Conservation (phyloP, 2,797 vertebrate species). For the Lepus oiostolus region DNA sequence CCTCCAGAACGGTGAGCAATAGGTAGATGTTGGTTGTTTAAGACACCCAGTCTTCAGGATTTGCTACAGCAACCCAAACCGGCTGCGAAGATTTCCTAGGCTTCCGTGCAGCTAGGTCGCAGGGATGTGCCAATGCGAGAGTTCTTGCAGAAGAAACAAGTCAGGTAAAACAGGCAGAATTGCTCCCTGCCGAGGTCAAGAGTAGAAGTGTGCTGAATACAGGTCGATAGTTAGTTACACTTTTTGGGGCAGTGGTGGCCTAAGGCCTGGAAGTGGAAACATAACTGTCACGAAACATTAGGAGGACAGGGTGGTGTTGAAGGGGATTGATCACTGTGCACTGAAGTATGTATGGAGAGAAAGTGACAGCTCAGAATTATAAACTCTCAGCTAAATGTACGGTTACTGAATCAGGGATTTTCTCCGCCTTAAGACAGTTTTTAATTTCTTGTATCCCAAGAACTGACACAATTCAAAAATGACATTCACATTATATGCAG, state of each 20-base stretch:
- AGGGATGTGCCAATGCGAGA: neutral
- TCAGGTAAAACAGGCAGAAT: neutral
- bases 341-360: neutral
- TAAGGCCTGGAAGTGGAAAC: neutral
- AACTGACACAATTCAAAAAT: slow-evolving; percentile 1
- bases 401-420: neutral
- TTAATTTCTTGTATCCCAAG: neutral
- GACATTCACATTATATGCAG: neutral
- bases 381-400: neutral
- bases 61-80: neutral
- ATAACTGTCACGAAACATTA: neutral
- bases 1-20: neutral
- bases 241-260: neutral
- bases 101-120: neutral
- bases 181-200: neutral
- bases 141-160: neutral
- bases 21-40: neutral
- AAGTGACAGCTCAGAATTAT: neutral
- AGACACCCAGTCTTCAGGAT: neutral
- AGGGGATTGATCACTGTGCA: neutral
- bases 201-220: neutral
- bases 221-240: too few relatives aligned
- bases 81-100: neutral
- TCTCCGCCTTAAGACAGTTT: neutral
- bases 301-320: neutral